Base-by-base conservation (phyloP, 2,888 invertebrate species). In the Ypsolopha scabrella region DNA sequence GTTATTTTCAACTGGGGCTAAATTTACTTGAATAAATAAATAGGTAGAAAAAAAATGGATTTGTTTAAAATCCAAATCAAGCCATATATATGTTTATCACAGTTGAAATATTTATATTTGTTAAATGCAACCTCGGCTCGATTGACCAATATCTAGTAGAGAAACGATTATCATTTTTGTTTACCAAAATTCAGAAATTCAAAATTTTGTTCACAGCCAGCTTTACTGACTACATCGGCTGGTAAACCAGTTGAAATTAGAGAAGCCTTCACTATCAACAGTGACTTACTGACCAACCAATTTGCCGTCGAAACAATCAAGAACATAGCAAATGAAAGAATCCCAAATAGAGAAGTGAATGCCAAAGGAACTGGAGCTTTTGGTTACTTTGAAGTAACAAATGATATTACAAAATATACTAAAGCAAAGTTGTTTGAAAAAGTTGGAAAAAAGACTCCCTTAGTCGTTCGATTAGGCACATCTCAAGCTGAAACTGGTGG, bases 261-360 rank as follows among this genome's bases (percentile, higher is more conserved):
- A 53, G 91, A 92, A 51, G 86, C 88, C 48, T 71, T 92, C 63
- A 94, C 95, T 0, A 92, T 90, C 4, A 96, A 96, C 0, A 89
- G 90, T 0, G 80, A 90, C 37, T 82, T 96, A 7, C 68, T 95
- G 7, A 92, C 94, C 70, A 96, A 96, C 74, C 88, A 89, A 54
- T 88, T 89, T 41, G 90, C 88, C 54, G 57, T 93, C 10, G 92
- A 93, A 61, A 91, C 92, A 70, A 74, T 92, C 57, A 80, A 91
- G 0, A 91, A 94, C 67, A 95, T 95, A 66, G 90, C 90, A 65
- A 85, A 94, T 14, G 96, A 96, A 72, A 88, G 96, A 51, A 95
- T 96, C 62, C 96, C 96, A 0, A 95, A 96, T 68, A 88, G 96
- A 57, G 95, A 95, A 0, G 95, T 94, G 3, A 95, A 95, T 71